Conservation (phyloP, 2,113 vertebrate species). For the Illadopsis cleaveri region DNA sequence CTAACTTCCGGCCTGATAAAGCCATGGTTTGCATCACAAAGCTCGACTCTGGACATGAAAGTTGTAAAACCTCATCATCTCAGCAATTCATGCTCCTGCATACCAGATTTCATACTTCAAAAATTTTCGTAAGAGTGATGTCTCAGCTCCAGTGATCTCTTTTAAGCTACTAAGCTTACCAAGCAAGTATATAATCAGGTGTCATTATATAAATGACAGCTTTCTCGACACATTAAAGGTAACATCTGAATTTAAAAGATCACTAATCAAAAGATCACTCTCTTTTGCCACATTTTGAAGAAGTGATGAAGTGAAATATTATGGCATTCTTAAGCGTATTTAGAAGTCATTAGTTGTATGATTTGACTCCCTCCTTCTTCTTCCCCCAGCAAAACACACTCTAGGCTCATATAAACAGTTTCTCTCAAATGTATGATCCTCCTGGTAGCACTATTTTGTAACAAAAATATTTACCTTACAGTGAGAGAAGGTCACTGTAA, state of each 20-base stretch:
- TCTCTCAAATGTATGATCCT: neutral
- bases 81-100: neutral
- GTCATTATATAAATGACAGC: neutral
- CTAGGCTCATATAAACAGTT: neutral
- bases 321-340: neutral
- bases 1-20: neutral
- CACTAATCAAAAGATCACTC: neutral
- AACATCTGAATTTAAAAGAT: neutral
- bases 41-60: neutral
- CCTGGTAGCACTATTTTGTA: neutral
- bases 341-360: neutral
- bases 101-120: neutral
- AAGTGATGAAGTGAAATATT: neutral
- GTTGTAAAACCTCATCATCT: neutral
- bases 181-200: neutral
- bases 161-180: neutral
- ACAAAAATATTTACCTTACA: constrained; percentile 80
- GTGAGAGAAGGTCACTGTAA: constrained; percentile 91
- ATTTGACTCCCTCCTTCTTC: neutral
- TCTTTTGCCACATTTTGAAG: neutral
- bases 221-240: neutral
- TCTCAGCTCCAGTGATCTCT: neutral
- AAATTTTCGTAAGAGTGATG: neutral
- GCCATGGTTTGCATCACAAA: neutral
- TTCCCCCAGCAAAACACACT: neutral